These are phyloP conservation scores for Muscina levida DNA, from an alignment of 2,888 invertebrate species.

Conservation along the genomic window DNA sequence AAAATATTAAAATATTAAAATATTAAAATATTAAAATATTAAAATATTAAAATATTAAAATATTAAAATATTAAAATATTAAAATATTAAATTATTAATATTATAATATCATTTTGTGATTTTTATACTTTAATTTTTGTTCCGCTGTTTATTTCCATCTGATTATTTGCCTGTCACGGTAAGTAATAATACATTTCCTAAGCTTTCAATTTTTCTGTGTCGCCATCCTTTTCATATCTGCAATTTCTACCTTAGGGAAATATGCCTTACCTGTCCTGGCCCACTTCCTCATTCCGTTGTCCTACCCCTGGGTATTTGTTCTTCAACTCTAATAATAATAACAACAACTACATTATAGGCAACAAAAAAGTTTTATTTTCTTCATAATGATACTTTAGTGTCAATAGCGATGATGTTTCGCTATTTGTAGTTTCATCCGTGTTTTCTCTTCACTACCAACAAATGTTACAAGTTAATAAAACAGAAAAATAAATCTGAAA, in stretches of 20 bases:
- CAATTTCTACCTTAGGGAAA: neutral
- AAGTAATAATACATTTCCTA: too few relatives aligned
- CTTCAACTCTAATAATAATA: neutral
- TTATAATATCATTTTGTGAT: too few relatives aligned
- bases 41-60: too few relatives aligned
- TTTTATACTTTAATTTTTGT: too few relatives aligned
- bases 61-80: too few relatives aligned
- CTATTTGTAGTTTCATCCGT: neutral
- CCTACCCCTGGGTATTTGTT: neutral
- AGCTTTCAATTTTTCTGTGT: too few relatives aligned
- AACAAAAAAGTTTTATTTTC: constrained; percentile 18
- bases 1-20: too few relatives aligned
- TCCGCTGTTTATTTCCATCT: too few relatives aligned
- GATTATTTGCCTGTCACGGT: too few relatives aligned
- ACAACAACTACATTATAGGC: neutral
- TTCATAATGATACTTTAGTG: constrained; percentile 27
- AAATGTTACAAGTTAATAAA: constrained; percentile 13
- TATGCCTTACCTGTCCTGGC: neutral
- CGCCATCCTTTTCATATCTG: neutral
- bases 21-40: too few relatives aligned
- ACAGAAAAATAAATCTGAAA: constrained; percentile 7
- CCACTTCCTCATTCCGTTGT: neutral
- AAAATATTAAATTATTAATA: too few relatives aligned
- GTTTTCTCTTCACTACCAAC: neutral
- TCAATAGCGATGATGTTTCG: constrained; percentile 2